phyloP scores from a whole-genome alignment of 2,888 invertebrate species.

The Drosophila antonietae region DNA sequence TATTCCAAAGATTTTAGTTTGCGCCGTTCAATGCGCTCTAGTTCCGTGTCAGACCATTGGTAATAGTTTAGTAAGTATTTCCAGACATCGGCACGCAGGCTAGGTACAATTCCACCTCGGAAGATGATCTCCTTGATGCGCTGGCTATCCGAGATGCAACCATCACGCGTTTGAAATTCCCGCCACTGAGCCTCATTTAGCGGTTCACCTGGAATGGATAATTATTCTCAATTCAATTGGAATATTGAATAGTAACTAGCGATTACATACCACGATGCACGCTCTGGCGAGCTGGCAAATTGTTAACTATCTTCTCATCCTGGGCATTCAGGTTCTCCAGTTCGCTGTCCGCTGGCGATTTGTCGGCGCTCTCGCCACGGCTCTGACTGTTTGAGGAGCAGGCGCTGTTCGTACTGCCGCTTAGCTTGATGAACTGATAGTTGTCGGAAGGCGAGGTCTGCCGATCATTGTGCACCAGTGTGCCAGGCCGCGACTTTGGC shows the following conservation, averaged over 20 bases:
- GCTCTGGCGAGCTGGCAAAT: conserved; percentile 80
- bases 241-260: background rate
- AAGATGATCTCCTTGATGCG: conserved; percentile 94
- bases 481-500: conserved; percentile 66
- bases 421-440: conserved; percentile 79
- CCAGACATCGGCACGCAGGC: conserved; percentile 94
- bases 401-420: conserved; percentile 68
- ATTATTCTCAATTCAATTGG: background rate
- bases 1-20: conserved; percentile 93
- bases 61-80: conserved; percentile 96
- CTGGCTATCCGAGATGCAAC: conserved; percentile 91
- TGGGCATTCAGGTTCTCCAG: conserved; percentile 78
- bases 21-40: conserved; percentile 89
- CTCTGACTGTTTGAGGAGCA: conserved; percentile 75
- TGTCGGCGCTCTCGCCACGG: conserved; percentile 80
- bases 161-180: conserved; percentile 91
- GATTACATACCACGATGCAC: conserved; percentile 72
- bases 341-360: conserved; percentile 89
- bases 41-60: conserved; percentile 92
- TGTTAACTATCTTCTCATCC: conserved; percentile 77
- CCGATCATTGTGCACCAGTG: conserved; percentile 53
- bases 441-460: conserved; percentile 73
- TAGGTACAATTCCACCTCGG: conserved; percentile 93
- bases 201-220: conserved; percentile 86
- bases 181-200: conserved; percentile 93